Conservation (phyloP, 2,797 vertebrate species). For the Carapus acus region DNA sequence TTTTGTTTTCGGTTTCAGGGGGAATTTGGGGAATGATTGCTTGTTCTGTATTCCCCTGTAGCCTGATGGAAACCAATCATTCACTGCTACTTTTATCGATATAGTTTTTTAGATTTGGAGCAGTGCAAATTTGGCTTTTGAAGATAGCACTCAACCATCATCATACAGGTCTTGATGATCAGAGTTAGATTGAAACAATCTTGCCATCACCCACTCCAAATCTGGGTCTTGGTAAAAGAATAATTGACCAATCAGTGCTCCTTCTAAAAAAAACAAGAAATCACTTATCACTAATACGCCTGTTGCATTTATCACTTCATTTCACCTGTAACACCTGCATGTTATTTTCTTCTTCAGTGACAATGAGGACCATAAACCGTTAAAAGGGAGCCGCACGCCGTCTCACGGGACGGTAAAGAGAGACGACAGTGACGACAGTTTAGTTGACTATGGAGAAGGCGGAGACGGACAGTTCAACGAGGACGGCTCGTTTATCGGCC, state of each 20-base stretch:
- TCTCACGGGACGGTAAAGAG: constrained; percentile 97
- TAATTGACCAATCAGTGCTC: constrained; percentile 45
- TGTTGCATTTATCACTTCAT: constrained; percentile 64
- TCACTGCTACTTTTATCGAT: constrained; percentile 55
- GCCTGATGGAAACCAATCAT: constrained; percentile 68
- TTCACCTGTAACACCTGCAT: constrained; percentile 76
- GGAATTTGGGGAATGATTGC: constrained; percentile 58
- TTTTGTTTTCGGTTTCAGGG: constrained; percentile 64
- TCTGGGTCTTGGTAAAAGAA: constrained; percentile 8
- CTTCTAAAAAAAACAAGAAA: constrained; percentile 70
- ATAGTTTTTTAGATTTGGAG: constrained; percentile 60
- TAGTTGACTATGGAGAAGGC: constrained; percentile 98
- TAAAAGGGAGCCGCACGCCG: constrained; percentile 93
- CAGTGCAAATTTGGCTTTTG: constrained; percentile 23
- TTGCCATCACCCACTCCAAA: constrained; percentile 9
- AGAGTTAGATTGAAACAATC: neutral
- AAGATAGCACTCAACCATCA: neutral
- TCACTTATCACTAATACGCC: constrained; percentile 57
- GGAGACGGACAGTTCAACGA: constrained; percentile 99
- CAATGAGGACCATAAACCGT: constrained; percentile 95
- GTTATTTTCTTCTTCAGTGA: constrained; percentile 84
- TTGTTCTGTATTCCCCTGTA: constrained; percentile 66
- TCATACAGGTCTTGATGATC: too few species aligned
- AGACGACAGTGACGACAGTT: constrained; percentile 96
- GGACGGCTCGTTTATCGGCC: constrained; percentile 98